Evolutionary conservation across 1,140 invertebrate species (phyloP).

Genomic region (Diachasma alloeum): DNA sequence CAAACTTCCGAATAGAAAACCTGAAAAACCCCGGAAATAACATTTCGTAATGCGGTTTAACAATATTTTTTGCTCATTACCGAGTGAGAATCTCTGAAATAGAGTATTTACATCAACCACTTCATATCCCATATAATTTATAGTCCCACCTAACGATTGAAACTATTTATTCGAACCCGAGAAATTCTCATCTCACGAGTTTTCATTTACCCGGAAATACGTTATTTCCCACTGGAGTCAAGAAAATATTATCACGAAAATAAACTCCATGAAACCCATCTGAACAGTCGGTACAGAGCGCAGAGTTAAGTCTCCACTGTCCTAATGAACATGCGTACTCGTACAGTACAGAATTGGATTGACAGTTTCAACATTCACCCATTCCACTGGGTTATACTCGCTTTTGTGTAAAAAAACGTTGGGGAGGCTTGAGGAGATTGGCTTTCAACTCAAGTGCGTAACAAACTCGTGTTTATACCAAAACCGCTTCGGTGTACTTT

Average conservation of each 20-base stretch:
- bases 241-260: slow-evolving; percentile 6
- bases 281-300: neutral
- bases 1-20: neutral
- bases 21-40: neutral
- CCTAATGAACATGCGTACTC: neutral
- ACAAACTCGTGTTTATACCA: neutral
- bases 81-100: neutral
- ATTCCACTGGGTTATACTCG: neutral
- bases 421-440: neutral
- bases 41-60: neutral
- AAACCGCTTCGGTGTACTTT: slow-evolving; percentile 1
- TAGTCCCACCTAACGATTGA: neutral
- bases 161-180: neutral
- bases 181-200: neutral
- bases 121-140: slow-evolving; percentile 3
- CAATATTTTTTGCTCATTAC: neutral
- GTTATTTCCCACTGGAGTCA: neutral
- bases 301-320: neutral
- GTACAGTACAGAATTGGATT: neutral
- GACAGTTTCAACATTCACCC: slow-evolving; percentile 7
- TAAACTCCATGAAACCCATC: neutral
- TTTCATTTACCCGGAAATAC: slow-evolving; percentile 2
- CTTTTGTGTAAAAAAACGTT: neutral
- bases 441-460: slow-evolving; percentile 9
- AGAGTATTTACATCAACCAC: neutral